Evolutionary conservation across 2,888 invertebrate genomes (phyloP), one percentile per base, ranked within the genome.

Genomic region (Metopia argyrocephala): DNA sequence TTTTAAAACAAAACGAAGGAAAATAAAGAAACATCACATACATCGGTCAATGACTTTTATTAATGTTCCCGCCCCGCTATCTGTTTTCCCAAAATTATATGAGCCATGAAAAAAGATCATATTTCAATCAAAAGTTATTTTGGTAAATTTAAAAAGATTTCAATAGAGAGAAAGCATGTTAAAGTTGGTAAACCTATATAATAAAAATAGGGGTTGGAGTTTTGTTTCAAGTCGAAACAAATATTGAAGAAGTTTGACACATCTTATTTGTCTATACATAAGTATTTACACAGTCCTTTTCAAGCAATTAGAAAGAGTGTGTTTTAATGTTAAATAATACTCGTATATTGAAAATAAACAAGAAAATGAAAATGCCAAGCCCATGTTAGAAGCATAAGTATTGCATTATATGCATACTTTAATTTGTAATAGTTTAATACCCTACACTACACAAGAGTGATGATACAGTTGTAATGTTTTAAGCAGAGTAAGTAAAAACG

Each of bases 91-190:
- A 20, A 74, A 71, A 74, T 38, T 74, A 31, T 56, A 74, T 73
- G 71, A 76, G 56, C 62, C 80, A 70, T 69, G 21, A 74, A 76
- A 76, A 76, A 73, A 46, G 61, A 76, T 80, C 76, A 76, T 64
- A 69, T 80, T 80, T 80, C 76, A 73, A 50, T 27, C n/a, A 45
- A 21, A 76, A 76, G 31, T 76, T 54, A 62, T 61, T 25, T 23
- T 52, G 45, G 5, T 38, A 45, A 21, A 66, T 45, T 46, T 75
- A 28, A 2, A 5, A 23, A 61, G 4, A 15, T 52, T 54, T 52
- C 38, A 38, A 38, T 3, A 38, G 3, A 38, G 38, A n/a, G n/a
- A n/a, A n/a, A n/a, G n/a, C n/a, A n/a, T n/a, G n/a, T n/a, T n/a
- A n/a, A n/a, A n/a, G n/a, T n/a, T n/a, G n/a, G n/a, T n/a, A n/a